Base-by-base conservation (phyloP, 2,113 vertebrate species). In the Glaucomys volans region DNA sequence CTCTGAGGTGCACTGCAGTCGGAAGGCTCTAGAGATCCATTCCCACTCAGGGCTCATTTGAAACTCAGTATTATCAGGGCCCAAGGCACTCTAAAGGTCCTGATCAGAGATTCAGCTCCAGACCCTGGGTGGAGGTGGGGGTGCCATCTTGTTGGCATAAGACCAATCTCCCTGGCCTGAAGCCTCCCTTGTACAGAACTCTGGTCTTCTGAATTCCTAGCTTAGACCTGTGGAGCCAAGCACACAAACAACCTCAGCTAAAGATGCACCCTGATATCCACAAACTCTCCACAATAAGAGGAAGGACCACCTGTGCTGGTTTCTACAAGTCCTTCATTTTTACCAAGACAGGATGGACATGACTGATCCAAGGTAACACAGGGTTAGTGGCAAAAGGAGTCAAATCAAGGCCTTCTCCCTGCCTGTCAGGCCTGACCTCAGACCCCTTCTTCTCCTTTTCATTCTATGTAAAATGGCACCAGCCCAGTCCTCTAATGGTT, bases 401-500 rank as follows among this genome's bases (percentile, higher is more conserved):
- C 85, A 72, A 85, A 76, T 50, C 76, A 47, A 22, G 69, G 67
- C 85, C 84, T 91, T 72, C 50, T 92, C 13, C 54, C 32, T 94
- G 50, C 57, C 89, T 59, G 6, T 47, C 67, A 90, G 84, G 35
- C 57, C 77, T 80, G 20, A 83, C 28, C 59, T 10, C 62, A 2
- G 32, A 32, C 14, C 35, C 30, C 64, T 72, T 57, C 86, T 81
- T n/a, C 44, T 71, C 81, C 71, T n/a, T 69, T 90, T 81, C n/a
- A 59, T 50, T 91, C 77, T 47, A 42, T 16, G 24, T 9, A 80
- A 47, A 89, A 57, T 5, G 1, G 16, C 13, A 47, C 18, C 50
- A 93, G 30, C 44, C 82, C 35, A 42, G 74, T 42, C 24, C n/a
- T 92, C 83, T 28, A 54, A 59, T 14, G 32, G 62, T n/a, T 44